Base-by-base conservation (phyloP, 2,888 invertebrate species). In the Nephrocerus scutellatus region DNA sequence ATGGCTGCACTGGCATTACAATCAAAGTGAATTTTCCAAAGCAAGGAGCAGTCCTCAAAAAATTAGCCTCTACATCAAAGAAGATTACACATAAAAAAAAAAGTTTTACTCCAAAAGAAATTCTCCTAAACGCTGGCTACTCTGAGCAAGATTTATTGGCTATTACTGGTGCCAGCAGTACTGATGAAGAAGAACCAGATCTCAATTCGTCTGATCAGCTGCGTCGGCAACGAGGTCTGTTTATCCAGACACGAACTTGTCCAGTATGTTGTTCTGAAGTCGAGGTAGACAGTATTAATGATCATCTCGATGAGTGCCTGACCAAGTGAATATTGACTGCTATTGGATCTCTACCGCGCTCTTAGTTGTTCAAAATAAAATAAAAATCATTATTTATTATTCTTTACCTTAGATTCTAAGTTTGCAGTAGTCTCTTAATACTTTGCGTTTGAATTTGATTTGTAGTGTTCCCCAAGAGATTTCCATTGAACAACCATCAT, bases 1-100 rank as follows among this genome's bases (percentile, higher is more conserved):
- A 68, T 12, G 69, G 69, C 8, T 68, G 69, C 45, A 56, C 52
- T 9, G 61, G 62, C 10, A 61, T 68, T 16, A 47, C 53, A 2
- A 43, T 53, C 4, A 55, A 54, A 33, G 49, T 65, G 12, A 32
- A 44, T 33, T 52, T 56, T 3, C 55, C 55, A 0, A 47, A 42
- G 6, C 18, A 40, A 7, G 24, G n/a, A n/a, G n/a, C n/a, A n/a
- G 38, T 49, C n/a, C 30, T 44, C 7, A 44, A 48, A 23, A 46
- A 42, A 15, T 5, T 32, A 10, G 24, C 46, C 4, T 20, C 41
- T n/a, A 47, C 35, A 21, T 43, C 46, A 12, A 41, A 46, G 15
- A 40, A 42, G n/a, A 45, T 45, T n/a, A 47, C 43, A 31, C 48
- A 50, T 1, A 41, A 6, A 21, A 14, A 29, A 30, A 31, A 13